These are phyloP conservation scores for Mastacembelus armatus DNA, from an alignment of 2,797 vertebrate genomes.

Conservation along the genomic window DNA sequence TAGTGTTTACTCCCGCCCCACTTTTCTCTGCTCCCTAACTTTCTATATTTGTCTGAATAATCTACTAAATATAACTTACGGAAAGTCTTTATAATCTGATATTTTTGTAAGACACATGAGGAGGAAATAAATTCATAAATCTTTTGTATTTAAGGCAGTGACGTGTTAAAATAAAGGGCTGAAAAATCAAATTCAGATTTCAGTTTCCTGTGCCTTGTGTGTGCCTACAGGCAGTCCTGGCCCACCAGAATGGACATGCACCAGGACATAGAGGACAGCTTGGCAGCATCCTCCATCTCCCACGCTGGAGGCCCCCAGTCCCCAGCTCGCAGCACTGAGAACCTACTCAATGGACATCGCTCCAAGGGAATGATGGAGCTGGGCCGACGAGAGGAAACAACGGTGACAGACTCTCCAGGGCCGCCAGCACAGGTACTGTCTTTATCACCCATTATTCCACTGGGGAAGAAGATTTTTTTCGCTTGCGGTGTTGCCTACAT, in stretches of 20 bases:
- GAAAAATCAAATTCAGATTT: no score
- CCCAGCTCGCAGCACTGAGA: conserved; percentile 91
- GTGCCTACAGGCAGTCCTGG: conserved; percentile 91
- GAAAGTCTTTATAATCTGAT: no score
- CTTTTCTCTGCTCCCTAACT: no score
- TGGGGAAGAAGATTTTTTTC: neutral
- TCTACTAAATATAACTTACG: no score
- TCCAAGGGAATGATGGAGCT: conserved; percentile 89
- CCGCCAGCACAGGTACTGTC: conserved; percentile 47
- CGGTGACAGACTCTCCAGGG: conserved; percentile 69
- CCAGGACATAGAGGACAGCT: conserved; percentile 95
- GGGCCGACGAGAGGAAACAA: conserved; percentile 87
- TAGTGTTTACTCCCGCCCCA: no score
- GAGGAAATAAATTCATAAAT: no score
- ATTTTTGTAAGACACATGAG: no score
- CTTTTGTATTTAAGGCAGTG: no score
- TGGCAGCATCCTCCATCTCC: conserved; percentile 93
- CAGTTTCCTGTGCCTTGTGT: neutral
- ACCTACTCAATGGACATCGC: conserved; percentile 92
- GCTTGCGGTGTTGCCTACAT: no score
- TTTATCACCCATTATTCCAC: neutral
- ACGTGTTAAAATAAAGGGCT: no score
- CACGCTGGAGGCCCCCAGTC: conserved; percentile 90
- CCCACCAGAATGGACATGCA: conserved; percentile 95
- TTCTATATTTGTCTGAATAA: no score